Evolutionary conservation across 2,888 invertebrate species (phyloP).

Genomic region (Lepidocyrtinus sp.): DNA sequence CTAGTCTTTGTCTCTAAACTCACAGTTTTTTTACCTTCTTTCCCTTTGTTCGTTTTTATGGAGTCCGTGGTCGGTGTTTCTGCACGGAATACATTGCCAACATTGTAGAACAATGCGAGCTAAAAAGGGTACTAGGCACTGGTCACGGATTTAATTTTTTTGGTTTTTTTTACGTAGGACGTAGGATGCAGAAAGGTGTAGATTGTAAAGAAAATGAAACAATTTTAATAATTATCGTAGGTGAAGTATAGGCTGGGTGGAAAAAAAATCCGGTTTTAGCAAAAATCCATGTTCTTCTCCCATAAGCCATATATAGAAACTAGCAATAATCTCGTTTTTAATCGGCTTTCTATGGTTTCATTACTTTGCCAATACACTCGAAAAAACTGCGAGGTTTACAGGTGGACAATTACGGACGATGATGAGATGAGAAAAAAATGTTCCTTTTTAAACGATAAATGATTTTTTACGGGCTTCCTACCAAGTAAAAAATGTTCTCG

Average conservation of each 20-base stretch:
- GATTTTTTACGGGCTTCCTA: background rate
- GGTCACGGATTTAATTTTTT: background rate
- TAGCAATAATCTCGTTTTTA: constrained; percentile 53
- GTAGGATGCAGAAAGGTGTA: background rate
- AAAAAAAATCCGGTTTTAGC: constrained; percentile 45
- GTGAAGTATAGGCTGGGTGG: constrained; percentile 13
- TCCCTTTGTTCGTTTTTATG: too few relatives aligned
- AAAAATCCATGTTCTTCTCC: constrained; percentile 34
- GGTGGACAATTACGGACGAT: too few relatives aligned
- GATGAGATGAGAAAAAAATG: constrained; percentile 37
- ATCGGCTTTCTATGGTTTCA: constrained; percentile 45
- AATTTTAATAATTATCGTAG: constrained; percentile 6
- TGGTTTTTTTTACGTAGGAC: background rate
- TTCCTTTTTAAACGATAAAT: constrained; percentile 17
- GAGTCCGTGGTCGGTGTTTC: background rate
- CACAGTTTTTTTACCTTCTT: too few relatives aligned
- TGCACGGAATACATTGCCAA: background rate
- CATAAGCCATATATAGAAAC: constrained; percentile 58
- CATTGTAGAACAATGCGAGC: background rate
- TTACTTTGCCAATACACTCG: constrained; percentile 29
- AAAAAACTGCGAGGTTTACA: background rate
- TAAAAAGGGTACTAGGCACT: background rate
- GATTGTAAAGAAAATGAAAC: background rate
- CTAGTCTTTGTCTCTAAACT: too few relatives aligned
- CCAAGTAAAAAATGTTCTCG: background rate